A percentile compares a stretch with the other conserved stretches of the same genome.
Conservation (phyloP, 64 coral and sea anemone species). For the Acropora tenuis region DNA sequence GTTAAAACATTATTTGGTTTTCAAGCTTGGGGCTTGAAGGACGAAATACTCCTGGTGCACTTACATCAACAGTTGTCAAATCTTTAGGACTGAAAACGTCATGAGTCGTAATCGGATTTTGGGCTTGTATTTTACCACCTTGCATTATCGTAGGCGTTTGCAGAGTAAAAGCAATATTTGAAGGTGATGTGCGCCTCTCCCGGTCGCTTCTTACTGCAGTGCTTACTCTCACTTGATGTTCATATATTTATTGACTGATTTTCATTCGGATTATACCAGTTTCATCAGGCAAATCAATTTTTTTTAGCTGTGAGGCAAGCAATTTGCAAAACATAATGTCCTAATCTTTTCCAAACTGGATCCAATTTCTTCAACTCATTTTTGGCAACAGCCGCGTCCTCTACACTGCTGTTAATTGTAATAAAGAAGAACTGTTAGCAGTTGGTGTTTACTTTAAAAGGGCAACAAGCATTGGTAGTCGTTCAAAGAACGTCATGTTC, state of each 20-base stretch:
- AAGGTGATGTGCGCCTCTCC: not conserved
- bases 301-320: conserved; percentile 41
- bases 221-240: conserved; percentile 28
- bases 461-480: too few relatives aligned
- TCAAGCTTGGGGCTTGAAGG: conserved; percentile 7
- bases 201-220: not conserved
- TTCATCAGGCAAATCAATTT: conserved; percentile 7
- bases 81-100: not conserved
- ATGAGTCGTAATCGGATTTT: not conserved
- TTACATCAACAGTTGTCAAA: not conserved
- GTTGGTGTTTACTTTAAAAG: too few relatives aligned
- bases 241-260: conserved; percentile 35
- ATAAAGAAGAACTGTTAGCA: too few relatives aligned
- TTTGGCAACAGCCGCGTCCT: too few relatives aligned
- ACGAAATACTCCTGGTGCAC: not conserved
- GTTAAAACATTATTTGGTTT: not conserved
- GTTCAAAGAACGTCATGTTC: too few relatives aligned
- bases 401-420: too few relatives aligned
- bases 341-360: too few relatives aligned
- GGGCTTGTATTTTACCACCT: too few relatives aligned
- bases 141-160: not conserved
- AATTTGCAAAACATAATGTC: conserved; percentile 14
- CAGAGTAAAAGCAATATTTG: not conserved
- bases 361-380: too few relatives aligned
- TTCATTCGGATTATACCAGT: conserved; percentile 21